Base-by-base conservation (phyloP, 2,888 invertebrate species). In the Drosophila testacea region DNA sequence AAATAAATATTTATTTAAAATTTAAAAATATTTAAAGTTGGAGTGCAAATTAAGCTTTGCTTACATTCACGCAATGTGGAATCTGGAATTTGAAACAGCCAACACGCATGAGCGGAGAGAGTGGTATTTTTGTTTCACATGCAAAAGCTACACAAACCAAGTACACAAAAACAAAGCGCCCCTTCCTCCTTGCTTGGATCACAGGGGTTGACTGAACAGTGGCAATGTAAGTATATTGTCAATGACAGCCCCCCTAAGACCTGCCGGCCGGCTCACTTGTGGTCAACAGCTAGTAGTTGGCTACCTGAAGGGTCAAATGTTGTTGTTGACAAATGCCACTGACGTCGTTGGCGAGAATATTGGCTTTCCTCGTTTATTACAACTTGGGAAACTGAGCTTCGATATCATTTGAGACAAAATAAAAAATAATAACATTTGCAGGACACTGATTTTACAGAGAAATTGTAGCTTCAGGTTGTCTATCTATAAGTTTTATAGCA, bases 91-190 rank as follows among this genome's bases (percentile, higher is more conserved):
- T 55, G 71, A n/a, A 71, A 71, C 81, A 55, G 0, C 0, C 4
- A 41, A 0, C 68, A 80, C 83, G 83, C 83, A 83, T 77, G 83
- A 30, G 50, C 46, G 16, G 16, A 16, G 38, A 59, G 41, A n/a
- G 9, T 16, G 9, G 10, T 13, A 4, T 36, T 46, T 39, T 42
- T 51, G 4, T 57, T 22, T 44, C 42, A 3, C 16, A 16, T 16
- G 38, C 39, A 16, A 57, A 52, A 54, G 44, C 54, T 11, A 44
- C 69, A 30, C 11, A 59, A 34, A 56, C 54, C 82, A 66, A 87
- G 82, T 83, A 88, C 80, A 79, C 80, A 83, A 88, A 88, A 83
- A 83, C 83, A 83, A 85, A 85, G 76, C 71, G 67, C 36, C 69
- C 57, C 73, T 54, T 39, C 6, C 61, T 68, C 63, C 73, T 38